Base-by-base conservation (phyloP, 1,140 invertebrate species). In the Caenorhabditis inopinata region DNA sequence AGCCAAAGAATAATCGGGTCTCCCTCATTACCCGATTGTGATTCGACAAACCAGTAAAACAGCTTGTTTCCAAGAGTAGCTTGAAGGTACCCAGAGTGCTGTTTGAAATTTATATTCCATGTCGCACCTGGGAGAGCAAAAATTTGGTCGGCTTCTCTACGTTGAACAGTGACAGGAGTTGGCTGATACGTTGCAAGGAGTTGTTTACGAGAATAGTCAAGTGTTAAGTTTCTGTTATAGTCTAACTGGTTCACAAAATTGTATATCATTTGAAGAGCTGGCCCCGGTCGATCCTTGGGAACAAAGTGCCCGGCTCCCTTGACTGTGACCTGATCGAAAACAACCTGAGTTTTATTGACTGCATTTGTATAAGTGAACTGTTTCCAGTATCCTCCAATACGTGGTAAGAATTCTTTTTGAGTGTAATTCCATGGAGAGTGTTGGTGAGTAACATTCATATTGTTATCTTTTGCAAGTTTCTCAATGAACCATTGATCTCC, bases 401-500 rank as follows among this genome's bases (percentile, higher is more conserved):
- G 62, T 12, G 81, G 76, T 23, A 74, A 18, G 49, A 21, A 75
- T 29, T 78, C 53, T 14, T 18, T 32, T 45, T 76, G 74, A 14
- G 80, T 81, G 53, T 75, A 81, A 58, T 77, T 68, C 80, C 80
- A 81, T 32, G 48, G 49, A 6, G 23, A n/a, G 3, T 73, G 79
- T 45, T 48, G 78, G 2, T 3, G 11, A 16, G 76, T 78, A 23
- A 38, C 38, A 62, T n/a, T 16, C 76, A 78, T 62, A 1, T 68
- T 45, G 1, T 46, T 62, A 2, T 77, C 81, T 9, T 42, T 74
- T 14, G 80, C 81, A 29, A 79, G 75, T 29, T 84, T 83, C 47
- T 91, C 88, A 14, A 89, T 85, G 86, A 91, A 91, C 90, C 90
- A 91, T 85, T 91, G 88, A 83, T 91, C 90, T 42, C 90, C 90